phyloP scores from a whole-genome alignment of 2,113 vertebrate species.

The Barbus barbus region DNA sequence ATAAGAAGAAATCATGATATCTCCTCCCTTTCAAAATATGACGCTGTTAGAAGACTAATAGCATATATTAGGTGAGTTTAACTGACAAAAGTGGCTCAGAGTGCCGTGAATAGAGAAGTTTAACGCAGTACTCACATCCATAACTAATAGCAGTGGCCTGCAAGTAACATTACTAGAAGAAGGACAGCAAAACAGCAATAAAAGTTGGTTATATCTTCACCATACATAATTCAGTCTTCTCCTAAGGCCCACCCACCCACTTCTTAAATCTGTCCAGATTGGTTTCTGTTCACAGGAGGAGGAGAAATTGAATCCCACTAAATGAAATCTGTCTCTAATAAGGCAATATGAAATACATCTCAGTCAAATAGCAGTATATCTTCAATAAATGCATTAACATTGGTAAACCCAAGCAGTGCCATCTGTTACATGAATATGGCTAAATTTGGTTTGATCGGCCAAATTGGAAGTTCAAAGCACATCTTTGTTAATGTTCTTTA shows the following conservation, averaged over 20 bases:
- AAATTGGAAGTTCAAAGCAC: conserved; percentile 73
- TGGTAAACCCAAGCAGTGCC: conserved; percentile 80
- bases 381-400: conserved; percentile 31
- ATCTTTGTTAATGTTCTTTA: conserved; percentile 61
- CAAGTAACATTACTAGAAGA: conserved; percentile 94
- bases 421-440: conserved; percentile 47
- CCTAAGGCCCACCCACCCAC: conserved; percentile 45
- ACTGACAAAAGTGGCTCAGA: conserved; percentile 76
- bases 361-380: conserved; percentile 32
- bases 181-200: conserved; percentile 94
- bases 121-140: conserved; percentile 92
- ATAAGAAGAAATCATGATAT: neutral
- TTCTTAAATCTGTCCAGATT: conserved; percentile 15
- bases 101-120: neutral
- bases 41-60: neutral
- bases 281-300: neutral
- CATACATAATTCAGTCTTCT: conserved; percentile 78
- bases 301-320: conserved; percentile 39
- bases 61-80: neutral
- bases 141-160: conserved; percentile 96
- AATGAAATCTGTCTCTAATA: conserved; percentile 32
- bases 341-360: conserved; percentile 18
- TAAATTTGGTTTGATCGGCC: conserved; percentile 51
- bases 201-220: conserved; percentile 85
- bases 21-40: conserved; percentile 59